Base-by-base conservation (phyloP, 1,140 invertebrate species). In the Gonioctena quinquepunctata region DNA sequence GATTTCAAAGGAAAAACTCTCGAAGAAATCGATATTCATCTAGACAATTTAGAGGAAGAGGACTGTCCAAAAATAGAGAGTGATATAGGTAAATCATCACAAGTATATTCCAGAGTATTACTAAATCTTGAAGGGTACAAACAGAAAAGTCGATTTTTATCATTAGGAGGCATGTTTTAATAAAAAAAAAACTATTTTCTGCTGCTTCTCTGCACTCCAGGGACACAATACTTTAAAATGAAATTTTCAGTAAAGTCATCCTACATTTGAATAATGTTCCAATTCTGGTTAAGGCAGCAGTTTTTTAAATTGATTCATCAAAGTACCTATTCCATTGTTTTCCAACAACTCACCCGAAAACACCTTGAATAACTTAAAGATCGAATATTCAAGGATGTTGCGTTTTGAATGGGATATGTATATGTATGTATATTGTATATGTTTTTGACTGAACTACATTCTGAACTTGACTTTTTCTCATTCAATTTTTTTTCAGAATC, bases 1-100 rank as follows among this genome's bases (percentile, higher is more conserved):
- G 59, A 64, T 23, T 26, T 64, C 25, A 23, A 71, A 60, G 68
- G 72, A 49, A 71, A 70, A 64, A 68, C 27, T 48, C 21, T 71
- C 3, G 27, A 71, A 22, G 72, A 73, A 60, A 73, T 73, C 11
- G 69, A 70, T 61, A 16, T 70, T 13, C 28, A 71, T 49, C 26
- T 67, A 42, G 70, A 42, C 42, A 33, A 33, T 11, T 25, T 66
- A 22, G 49, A 23, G 25, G 16, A 42, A 63, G 19, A 56, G 21
- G n/a, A 42, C 28, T 42, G 8, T 42, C 11, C 28, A 42, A 42
- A 60, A 27, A 60, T 33, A 18, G 22, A 28, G 26, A 60, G 26
- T 25, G 26, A 60, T 60, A 25, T 18, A 26, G 57, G 26, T 28
- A 60, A 25, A 27, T 28, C 16, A 25, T 26, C 21, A 6, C 19